Evolutionary conservation across 53 echinoderm and acorn worm species (phyloP).

Genomic region (Paelopatides confundens): DNA sequence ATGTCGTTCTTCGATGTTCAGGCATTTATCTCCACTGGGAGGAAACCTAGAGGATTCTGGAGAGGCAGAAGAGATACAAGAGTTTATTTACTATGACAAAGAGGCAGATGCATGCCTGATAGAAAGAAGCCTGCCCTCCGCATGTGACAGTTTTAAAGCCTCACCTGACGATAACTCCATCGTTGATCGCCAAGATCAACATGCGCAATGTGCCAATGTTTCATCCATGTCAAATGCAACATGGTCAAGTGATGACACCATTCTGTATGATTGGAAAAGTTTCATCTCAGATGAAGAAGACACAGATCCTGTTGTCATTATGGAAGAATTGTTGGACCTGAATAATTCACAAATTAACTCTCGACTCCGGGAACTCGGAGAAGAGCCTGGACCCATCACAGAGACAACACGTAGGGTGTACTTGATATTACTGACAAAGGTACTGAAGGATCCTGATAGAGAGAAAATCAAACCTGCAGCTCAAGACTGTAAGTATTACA

Average conservation of each 20-base stretch:
- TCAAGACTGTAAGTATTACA: neutral
- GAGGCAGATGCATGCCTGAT: conserved; percentile 68
- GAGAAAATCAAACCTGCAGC: neutral
- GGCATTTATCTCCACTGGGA: conserved; percentile 8
- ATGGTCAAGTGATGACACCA: conserved; percentile 63
- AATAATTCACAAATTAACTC: conserved; percentile 59
- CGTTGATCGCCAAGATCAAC: neutral
- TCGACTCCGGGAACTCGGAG: conserved; percentile 67
- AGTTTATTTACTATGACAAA: conserved; percentile 72
- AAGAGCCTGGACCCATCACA: conserved; percentile 88
- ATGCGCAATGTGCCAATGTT: neutral
- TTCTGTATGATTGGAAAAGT: conserved; percentile 86
- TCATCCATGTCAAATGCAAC: neutral
- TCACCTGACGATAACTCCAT: conserved; percentile 9
- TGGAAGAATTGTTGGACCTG: conserved; percentile 58
- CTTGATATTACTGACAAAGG: conserved; percentile 65
- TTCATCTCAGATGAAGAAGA: conserved; percentile 60
- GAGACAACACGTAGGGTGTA: conserved; percentile 87
- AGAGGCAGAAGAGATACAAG: neutral
- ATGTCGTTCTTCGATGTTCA: conserved; percentile 17
- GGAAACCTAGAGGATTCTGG: neutral
- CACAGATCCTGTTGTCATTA: neutral
- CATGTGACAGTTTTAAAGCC: conserved; percentile 5
- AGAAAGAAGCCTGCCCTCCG: conserved; percentile 73
- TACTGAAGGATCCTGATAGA: conserved; percentile 15